A percentile compares a stretch with the other conserved stretches of the same genome.
Conservation (phyloP, 92 coral and sea anemone genomes). For the Palythoa grandiflora region DNA sequence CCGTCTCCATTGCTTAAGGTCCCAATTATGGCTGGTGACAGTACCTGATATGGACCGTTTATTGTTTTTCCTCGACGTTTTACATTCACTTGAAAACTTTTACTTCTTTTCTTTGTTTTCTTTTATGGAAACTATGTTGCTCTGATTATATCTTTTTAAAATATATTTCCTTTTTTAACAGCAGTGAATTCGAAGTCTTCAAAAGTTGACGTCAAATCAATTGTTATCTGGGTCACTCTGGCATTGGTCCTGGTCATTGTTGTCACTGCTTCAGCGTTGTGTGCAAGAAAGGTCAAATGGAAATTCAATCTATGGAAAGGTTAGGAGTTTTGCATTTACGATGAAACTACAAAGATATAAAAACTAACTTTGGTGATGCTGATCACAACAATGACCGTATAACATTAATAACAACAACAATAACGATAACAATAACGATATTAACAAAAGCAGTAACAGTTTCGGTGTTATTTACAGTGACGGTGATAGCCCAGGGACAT, state of each 20-base stretch:
- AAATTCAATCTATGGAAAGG: background rate
- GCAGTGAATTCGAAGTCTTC: background rate
- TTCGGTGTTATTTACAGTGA: no score
- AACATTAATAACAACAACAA: no score
- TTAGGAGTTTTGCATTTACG: background rate
- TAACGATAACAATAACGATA: background rate
- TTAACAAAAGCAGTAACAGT: no score
- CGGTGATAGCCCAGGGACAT: no score
- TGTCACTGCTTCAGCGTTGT: background rate
- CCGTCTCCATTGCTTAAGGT: no score
- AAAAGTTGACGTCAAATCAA: background rate
- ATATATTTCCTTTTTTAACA: background rate
- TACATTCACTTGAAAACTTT: background rate
- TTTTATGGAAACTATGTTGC: background rate
- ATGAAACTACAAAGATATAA: background rate
- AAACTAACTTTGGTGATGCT: no score
- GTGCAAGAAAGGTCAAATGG: background rate
- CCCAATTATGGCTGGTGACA: no score
- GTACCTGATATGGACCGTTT: no score
- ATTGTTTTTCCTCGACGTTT: no score
- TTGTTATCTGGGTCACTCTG: background rate
- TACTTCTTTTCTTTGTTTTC: background rate
- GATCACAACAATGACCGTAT: background rate
- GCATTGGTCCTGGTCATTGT: background rate
- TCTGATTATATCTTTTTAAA: background rate